phyloP scores from a whole-genome alignment of 2,113 vertebrate genomes.

The Recurvirostra avosetta region DNA sequence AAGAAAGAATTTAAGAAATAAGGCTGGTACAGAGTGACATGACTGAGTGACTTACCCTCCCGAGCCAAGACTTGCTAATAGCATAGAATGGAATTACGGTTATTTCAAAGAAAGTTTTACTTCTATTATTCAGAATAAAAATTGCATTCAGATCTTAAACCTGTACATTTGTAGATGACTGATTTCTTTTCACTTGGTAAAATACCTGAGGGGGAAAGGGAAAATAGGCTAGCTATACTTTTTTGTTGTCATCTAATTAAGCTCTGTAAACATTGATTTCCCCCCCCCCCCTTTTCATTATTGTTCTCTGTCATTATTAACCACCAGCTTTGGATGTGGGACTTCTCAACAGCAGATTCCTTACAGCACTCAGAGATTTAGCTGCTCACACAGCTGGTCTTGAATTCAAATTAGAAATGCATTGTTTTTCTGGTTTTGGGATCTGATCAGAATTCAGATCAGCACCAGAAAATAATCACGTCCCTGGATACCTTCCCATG shows the following conservation, averaged over 20 bases:
- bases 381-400: neutral
- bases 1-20: neutral
- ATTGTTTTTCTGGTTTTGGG: neutral
- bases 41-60: neutral
- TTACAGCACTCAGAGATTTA: neutral
- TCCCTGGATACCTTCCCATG: neutral
- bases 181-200: constrained; percentile 6
- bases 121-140: neutral
- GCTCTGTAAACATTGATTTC: constrained; percentile 15
- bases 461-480: neutral
- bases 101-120: neutral
- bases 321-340: constrained; percentile 26
- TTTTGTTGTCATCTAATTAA: constrained; percentile 71
- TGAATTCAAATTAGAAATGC: constrained; percentile 34
- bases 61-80: neutral
- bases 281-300: constrained; percentile 33
- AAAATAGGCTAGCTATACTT: neutral
- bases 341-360: constrained; percentile 57
- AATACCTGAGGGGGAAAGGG: neutral
- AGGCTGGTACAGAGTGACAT: neutral
- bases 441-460: neutral
- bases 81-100: neutral
- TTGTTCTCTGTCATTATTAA: constrained; percentile 54
- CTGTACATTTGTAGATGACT: neutral
- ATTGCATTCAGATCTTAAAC: neutral